phyloP scores from a whole-genome alignment of 2,113 vertebrate species.

The Plecturocebus donacophilus region DNA sequence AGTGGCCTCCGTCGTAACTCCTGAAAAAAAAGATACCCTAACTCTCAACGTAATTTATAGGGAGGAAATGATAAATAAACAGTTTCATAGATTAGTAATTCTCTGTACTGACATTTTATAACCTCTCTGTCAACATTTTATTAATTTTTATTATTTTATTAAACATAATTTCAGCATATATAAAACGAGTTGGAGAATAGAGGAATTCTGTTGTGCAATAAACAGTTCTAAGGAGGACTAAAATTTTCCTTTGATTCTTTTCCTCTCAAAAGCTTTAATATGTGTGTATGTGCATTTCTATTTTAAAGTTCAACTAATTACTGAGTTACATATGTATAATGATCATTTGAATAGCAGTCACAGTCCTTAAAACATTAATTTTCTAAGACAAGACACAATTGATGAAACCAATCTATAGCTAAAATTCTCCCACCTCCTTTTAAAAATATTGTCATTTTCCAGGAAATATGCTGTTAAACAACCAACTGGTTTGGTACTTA shows the following conservation, averaged over 20 bases:
- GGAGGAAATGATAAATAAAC: not conserved
- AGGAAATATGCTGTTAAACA: not conserved
- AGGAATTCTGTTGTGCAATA: not conserved
- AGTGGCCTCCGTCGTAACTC: not conserved
- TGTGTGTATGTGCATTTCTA: not conserved
- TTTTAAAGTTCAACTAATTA: not conserved
- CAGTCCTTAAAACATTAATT: not conserved
- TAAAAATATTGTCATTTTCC: not conserved
- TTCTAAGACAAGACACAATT: not conserved
- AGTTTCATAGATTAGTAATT: not conserved
- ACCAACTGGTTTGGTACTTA: not conserved
- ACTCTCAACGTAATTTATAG: not conserved
- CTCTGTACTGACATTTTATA: slow-evolving; percentile 5
- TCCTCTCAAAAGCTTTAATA: not conserved
- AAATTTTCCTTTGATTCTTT: not conserved
- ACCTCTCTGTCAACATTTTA: not conserved
- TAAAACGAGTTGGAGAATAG: not conserved
- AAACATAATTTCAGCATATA: not conserved
- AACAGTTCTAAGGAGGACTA: not conserved
- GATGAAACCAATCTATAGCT: not conserved
- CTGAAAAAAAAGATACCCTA: not conserved
- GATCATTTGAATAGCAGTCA: not conserved
- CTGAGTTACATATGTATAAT: not conserved
- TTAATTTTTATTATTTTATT: slow-evolving; percentile 30
- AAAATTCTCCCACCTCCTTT: not conserved